A percentile compares a stretch with the other conserved stretches of the same genome.
Conservation (phyloP, 2,888 invertebrate genomes). For the Notodonta ziczac region DNA sequence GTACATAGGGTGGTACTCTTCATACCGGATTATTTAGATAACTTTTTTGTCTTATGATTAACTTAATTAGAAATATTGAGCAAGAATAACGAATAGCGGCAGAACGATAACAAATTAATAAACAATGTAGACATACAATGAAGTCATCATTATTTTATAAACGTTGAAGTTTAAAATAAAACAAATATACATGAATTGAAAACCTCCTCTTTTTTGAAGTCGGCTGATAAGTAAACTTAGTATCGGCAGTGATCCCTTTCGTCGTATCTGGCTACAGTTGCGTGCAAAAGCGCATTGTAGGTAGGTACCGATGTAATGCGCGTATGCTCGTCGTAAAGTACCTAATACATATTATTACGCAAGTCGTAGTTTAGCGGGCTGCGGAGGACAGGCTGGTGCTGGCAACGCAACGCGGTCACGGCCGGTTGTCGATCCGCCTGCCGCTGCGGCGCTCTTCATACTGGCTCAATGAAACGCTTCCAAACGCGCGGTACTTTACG, state of each 20-base stretch:
- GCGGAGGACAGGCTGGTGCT: constrained; percentile 45
- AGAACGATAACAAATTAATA: no score
- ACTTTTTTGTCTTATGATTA: no score
- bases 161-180: neutral
- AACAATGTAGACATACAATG: no score
- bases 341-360: constrained; percentile 47
- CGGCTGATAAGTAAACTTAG: no score
- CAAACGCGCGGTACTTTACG: constrained; percentile 7
- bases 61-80: no score
- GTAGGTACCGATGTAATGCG: constrained; percentile 8
- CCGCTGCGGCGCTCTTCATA: constrained; percentile 34
- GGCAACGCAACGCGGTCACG: constrained; percentile 72
- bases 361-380: constrained; percentile 49
- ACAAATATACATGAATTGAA: no score
- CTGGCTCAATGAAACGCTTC: constrained; percentile 18
- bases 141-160: neutral
- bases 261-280: constrained; percentile 9
- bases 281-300: constrained; percentile 12
- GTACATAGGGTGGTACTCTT: no score
- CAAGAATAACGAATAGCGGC: no score
- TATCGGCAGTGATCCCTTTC: constrained; percentile 6
- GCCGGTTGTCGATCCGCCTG: constrained; percentile 66
- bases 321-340: constrained; percentile 23
- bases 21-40: no score
- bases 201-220: no score